A percentile compares a stretch with the other conserved stretches of the same genome.
Conservation (phyloP, 2,113 vertebrate genomes). For the Pluvianellus socialis region DNA sequence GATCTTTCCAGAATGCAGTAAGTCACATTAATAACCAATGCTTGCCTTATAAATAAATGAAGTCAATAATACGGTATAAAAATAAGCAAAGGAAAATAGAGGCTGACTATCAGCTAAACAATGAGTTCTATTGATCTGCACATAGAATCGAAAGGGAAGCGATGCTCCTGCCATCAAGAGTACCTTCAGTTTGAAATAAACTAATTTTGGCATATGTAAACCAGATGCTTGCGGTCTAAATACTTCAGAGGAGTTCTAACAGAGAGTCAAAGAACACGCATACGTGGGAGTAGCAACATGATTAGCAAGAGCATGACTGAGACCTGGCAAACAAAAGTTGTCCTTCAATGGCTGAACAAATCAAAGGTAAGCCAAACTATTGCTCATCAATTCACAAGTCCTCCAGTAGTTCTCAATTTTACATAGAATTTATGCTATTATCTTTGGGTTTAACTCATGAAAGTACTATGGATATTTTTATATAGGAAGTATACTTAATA, state of each 20-base stretch:
- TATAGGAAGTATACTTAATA: not conserved
- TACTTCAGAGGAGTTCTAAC: not conserved
- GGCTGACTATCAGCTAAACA: not conserved
- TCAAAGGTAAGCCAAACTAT: not conserved
- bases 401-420: not conserved
- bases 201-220: not conserved
- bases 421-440: not conserved
- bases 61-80: not conserved
- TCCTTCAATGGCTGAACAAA: not conserved
- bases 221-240: not conserved
- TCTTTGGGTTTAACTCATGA: not conserved
- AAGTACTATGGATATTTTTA: not conserved
- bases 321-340: not conserved
- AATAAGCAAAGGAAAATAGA: not conserved
- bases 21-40: not conserved
- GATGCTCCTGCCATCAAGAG: not conserved
- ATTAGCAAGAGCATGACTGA: not conserved
- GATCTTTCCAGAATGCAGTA: not conserved
- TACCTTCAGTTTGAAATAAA: not conserved
- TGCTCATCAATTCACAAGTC: not conserved
- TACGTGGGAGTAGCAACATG: not conserved
- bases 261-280: not conserved
- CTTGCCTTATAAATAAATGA: not conserved
- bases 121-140: not conserved
- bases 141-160: not conserved